phyloP scores from a whole-genome alignment of 2,888 invertebrate species.

The Terebella lapidaria region DNA sequence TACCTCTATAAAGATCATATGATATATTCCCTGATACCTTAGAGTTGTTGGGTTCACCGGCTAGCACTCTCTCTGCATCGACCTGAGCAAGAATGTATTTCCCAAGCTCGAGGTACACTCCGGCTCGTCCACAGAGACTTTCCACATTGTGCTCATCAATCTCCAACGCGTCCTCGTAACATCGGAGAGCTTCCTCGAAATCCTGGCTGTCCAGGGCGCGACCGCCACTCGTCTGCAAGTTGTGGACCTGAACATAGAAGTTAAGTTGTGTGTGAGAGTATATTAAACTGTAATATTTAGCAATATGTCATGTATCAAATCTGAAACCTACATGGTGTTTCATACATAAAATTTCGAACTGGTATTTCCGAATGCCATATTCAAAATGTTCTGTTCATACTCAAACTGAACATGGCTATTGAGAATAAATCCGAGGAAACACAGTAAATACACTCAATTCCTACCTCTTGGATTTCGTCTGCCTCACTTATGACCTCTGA shows the following conservation, averaged over 20 bases:
- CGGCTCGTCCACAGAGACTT: slow-evolving; percentile 35
- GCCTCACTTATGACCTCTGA: slow-evolving; percentile 20
- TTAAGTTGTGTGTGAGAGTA: too few relatives aligned
- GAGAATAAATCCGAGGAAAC: too few relatives aligned
- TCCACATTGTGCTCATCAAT: slow-evolving; percentile 41
- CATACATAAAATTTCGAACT: too few relatives aligned
- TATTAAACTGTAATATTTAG: too few relatives aligned
- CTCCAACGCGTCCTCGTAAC: slow-evolving; percentile 44
- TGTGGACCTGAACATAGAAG: slow-evolving; percentile 14
- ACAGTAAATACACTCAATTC: too few relatives aligned
- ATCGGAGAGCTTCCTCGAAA: slow-evolving; percentile 34
- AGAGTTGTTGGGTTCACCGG: slow-evolving; percentile 30
- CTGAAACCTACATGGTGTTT: too few relatives aligned
- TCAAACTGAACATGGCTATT: too few relatives aligned
- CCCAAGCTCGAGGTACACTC: slow-evolving; percentile 37
- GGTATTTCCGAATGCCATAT: too few relatives aligned
- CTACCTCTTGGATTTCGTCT: slow-evolving; percentile 18
- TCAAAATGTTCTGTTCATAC: too few relatives aligned
- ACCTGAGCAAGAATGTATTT: slow-evolving; percentile 33
- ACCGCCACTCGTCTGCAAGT: slow-evolving; percentile 28
- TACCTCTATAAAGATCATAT: too few relatives aligned
- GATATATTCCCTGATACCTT: too few relatives aligned
- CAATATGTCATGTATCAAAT: too few relatives aligned
- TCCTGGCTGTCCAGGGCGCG: slow-evolving; percentile 33
- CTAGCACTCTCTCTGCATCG: slow-evolving; percentile 32